phyloP scores from a whole-genome alignment of 2,888 invertebrate species.

The Pomacea canaliculata region DNA sequence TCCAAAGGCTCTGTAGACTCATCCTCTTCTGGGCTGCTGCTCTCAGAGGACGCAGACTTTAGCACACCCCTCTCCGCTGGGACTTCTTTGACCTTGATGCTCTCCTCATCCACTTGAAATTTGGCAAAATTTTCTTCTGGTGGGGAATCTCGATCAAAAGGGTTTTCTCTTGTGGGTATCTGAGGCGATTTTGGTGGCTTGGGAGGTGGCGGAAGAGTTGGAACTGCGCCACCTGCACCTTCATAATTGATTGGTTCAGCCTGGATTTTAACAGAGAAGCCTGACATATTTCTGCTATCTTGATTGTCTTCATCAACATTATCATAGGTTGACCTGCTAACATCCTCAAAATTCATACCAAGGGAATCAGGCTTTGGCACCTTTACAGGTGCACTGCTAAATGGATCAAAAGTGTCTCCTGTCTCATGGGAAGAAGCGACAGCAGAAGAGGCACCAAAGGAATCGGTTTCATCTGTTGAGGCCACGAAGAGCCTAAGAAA shows the following conservation, averaged over 20 bases:
- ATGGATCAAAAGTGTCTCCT: slow-evolving; percentile 49
- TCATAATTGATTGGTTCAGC: slow-evolving; percentile 28
- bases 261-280: slow-evolving; percentile 54
- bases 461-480: slow-evolving; percentile 24
- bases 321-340: slow-evolving; percentile 14
- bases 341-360: not conserved
- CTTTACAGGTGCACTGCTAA: slow-evolving; percentile 30
- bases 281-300: slow-evolving; percentile 41
- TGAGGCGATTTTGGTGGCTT: slow-evolving; percentile 54
- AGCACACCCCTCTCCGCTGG: slow-evolving; percentile 30
- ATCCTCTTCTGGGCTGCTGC: slow-evolving; percentile 56
- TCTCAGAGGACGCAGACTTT: slow-evolving; percentile 53
- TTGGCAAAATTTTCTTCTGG: slow-evolving; percentile 67
- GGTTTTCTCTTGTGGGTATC: slow-evolving; percentile 66
- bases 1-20: slow-evolving; percentile 74
- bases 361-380: not conserved
- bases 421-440: slow-evolving; percentile 4
- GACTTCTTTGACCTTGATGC: slow-evolving; percentile 37
- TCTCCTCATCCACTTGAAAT: slow-evolving; percentile 56
- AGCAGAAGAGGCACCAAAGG: slow-evolving; percentile 14
- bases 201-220: slow-evolving; percentile 58
- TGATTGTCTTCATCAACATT: slow-evolving; percentile 33
- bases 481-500: slow-evolving; percentile 27
- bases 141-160: slow-evolving; percentile 68
- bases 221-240: slow-evolving; percentile 36